Evolutionary conservation across 2,113 vertebrate genomes (phyloP).

Genomic region (Catharus fuscescens): DNA sequence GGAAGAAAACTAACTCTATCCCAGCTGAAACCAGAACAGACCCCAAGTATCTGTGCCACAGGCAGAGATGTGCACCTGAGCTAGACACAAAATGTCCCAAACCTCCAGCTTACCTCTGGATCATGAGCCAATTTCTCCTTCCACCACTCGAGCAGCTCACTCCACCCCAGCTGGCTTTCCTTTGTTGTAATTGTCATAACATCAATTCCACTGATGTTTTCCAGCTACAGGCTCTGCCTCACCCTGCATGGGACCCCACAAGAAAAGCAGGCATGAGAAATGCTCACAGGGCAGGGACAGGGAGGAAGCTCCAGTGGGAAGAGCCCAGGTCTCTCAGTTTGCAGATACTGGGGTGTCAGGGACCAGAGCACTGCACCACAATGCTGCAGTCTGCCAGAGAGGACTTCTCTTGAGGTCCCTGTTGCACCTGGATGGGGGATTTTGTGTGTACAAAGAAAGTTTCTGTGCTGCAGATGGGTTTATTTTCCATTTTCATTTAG

Average conservation of each 20-base stretch:
- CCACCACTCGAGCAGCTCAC: fast-evolving
- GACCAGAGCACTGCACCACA: background rate
- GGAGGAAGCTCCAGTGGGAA: background rate
- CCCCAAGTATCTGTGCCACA: background rate
- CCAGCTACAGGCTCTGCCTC: background rate
- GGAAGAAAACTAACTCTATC: background rate
- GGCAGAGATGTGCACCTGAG: background rate
- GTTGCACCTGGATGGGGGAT: background rate
- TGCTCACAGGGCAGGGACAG: background rate
- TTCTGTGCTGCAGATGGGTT: background rate
- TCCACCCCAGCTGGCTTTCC: background rate
- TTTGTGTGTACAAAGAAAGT: background rate
- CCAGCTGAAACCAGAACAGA: background rate
- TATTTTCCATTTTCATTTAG: conserved; percentile 36
- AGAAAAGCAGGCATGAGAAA: background rate
- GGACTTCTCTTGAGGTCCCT: background rate
- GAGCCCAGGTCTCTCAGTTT: background rate
- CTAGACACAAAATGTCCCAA: background rate
- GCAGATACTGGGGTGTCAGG: background rate
- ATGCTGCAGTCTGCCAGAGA: background rate
- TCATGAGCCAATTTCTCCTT: background rate
- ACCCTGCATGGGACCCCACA: background rate
- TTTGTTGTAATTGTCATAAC: background rate
- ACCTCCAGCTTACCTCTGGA: background rate
- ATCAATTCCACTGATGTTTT: background rate